Conservation (phyloP, 2,113 vertebrate genomes). For the Uria lomvia region DNA sequence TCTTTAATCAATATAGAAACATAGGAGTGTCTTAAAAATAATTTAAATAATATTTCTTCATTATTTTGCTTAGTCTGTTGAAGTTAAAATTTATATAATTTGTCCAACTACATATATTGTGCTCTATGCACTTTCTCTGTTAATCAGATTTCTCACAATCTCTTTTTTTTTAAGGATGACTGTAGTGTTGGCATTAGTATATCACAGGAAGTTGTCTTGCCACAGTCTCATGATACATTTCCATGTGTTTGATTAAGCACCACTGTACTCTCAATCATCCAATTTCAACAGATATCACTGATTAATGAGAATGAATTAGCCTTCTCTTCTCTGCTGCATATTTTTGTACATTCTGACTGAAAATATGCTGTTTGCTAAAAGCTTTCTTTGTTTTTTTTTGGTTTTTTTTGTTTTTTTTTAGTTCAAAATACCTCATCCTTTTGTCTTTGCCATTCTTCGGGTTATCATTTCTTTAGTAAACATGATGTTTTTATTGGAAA, state of each 20-base stretch:
- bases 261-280: not conserved
- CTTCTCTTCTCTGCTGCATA: not conserved
- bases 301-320: not conserved
- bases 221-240: not conserved
- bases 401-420: not conserved
- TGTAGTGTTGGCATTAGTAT: not conserved
- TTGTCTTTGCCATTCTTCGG: not conserved
- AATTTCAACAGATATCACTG: not conserved
- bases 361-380: not conserved
- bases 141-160: not conserved
- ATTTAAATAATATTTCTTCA: not conserved
- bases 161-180: not conserved
- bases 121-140: not conserved
- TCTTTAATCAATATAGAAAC: not conserved
- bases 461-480: not conserved
- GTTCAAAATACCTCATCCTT: not conserved
- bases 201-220: not conserved
- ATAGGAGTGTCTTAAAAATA: not conserved
- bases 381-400: not conserved
- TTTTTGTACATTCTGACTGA: not conserved
- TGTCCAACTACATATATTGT: not conserved
- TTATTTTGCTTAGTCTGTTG: not conserved
- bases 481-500: not conserved
- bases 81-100: not conserved
- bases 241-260: not conserved